Percentiles rank a stretch among this genome's conserved stretches.
phyloP scores from a whole-genome alignment of 1,140 invertebrate species.

The Augochlora pura region DNA sequence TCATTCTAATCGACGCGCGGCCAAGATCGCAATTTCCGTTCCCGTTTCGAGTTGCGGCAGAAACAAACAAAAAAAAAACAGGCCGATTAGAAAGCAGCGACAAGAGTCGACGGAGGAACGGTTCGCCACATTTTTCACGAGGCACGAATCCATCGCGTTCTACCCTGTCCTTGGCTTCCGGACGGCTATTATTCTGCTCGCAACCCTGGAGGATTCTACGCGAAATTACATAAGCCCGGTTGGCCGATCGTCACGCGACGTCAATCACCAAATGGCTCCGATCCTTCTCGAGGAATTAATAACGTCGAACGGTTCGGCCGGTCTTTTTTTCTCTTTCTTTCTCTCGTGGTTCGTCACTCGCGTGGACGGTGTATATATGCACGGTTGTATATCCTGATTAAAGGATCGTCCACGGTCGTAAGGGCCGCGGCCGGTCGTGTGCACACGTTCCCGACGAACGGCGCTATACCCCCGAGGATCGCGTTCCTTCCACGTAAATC shows the following conservation, averaged over 20 bases:
- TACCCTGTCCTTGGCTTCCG: constrained; percentile 38
- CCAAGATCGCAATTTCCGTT: too few relatives aligned
- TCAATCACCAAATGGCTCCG: constrained; percentile 72
- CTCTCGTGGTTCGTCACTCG: neutral
- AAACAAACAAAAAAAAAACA: too few relatives aligned
- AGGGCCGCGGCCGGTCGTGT: too few relatives aligned
- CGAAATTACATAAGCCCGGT: constrained; percentile 52
- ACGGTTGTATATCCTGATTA: constrained; percentile 37
- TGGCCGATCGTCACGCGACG: constrained; percentile 67
- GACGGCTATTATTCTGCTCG: constrained; percentile 32
- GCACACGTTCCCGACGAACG: too few relatives aligned
- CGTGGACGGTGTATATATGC: neutral
- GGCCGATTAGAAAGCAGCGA: too few relatives aligned
- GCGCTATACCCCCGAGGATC: constrained; percentile 62
- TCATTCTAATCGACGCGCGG: too few relatives aligned
- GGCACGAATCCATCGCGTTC: constrained; percentile 11
- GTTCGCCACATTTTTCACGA: neutral
- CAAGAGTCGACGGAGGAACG: too few relatives aligned
- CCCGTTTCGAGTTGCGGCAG: too few relatives aligned
- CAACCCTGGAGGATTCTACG: constrained; percentile 58
- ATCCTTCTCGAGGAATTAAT: constrained; percentile 55
- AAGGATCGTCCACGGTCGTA: constrained; percentile 9
- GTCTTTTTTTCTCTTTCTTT: too few relatives aligned
- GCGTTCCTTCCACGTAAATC: constrained; percentile 51
- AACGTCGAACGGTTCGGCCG: constrained; percentile 23